Base-by-base conservation (phyloP, 2,797 vertebrate species). In the Chelmon rostratus region DNA sequence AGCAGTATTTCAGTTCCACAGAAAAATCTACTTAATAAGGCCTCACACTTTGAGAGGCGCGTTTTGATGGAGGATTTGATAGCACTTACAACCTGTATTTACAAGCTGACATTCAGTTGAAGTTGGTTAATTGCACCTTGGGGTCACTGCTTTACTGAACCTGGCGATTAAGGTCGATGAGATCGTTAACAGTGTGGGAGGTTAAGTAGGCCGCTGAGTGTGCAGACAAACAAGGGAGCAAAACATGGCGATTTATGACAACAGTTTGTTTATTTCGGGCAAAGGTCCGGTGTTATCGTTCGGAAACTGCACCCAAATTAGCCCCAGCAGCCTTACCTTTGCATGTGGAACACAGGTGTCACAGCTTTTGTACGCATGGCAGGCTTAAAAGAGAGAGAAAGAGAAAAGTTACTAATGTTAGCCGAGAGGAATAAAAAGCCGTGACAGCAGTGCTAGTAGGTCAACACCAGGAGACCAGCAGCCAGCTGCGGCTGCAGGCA, bases 271-370 rank as follows among this genome's bases (percentile, higher is more conserved):
- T 12, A 1, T 28, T 15, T 28, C 0, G 28, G 18, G 16, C 73
- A 73, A 83, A 87, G 84, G 82, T 82, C 66, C 28, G 8, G 0
- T 21, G 1, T 54, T 56, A 28, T 54, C 21, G 11, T 8, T 11
- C 10, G 61, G 12, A 9, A 0, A 12, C 8, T 6, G 15, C 23
- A 35, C 18, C 35, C 5, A 12, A 0, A 4, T 9, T 6, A 3
- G 2, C 28, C 0, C 0, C 31, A 12, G 1, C 1, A 31, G 5
- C 0, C 95, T 94, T 86, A 97, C 96, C 85, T 89, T 89, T 23
- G 96, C 89, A 38, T 96, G 93, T 53, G 83, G 94, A 10, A 95
- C 86, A 72, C 96, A 97, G 7, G 91, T 84, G 46, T 96, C 96
- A 70, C 96, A 97, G 37, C 65, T 91, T 31, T 28, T 93, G 52